Percentiles rank a stretch among this genome's conserved stretches.
Evolutionary conservation across 2,797 vertebrate species (phyloP).

Genomic region (Coregonus suidteri): DNA sequence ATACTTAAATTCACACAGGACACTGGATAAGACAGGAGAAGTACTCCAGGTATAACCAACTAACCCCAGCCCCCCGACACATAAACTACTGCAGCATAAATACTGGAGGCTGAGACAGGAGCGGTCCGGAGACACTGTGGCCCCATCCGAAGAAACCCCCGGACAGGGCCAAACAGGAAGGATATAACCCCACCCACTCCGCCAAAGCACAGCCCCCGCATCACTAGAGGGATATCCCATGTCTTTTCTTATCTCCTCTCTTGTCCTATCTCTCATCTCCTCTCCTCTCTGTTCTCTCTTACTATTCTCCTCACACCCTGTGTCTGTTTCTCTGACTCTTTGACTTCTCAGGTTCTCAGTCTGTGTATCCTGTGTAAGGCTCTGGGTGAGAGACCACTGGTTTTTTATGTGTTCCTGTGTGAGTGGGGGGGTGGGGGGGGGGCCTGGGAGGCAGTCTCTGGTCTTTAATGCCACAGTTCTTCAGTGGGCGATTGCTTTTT

Average conservation of each 20-base stretch:
- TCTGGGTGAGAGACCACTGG: background rate
- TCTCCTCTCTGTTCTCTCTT: slow-evolving; percentile 1
- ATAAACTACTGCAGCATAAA: too few species aligned
- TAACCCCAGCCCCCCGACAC: too few species aligned
- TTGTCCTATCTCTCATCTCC: background rate
- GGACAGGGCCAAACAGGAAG: too few species aligned
- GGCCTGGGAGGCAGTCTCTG: background rate
- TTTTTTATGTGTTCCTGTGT: slow-evolving; percentile 9
- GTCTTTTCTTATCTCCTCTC: background rate
- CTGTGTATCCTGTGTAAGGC: background rate
- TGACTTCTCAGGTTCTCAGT: background rate
- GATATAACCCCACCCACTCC: too few species aligned
- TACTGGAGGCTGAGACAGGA: too few species aligned
- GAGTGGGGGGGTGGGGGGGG: background rate
- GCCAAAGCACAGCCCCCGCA: too few species aligned
- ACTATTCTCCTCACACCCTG: background rate
- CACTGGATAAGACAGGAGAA: too few species aligned
- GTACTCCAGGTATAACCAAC: too few species aligned
- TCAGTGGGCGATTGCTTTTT: background rate
- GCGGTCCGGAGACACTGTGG: too few species aligned
- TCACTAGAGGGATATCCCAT: too few species aligned
- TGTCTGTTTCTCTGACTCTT: background rate
- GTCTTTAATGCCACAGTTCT: slow-evolving; percentile 1
- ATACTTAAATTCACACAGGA: too few species aligned
- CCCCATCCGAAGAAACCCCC: too few species aligned